These are phyloP conservation scores for Drosophila mayri DNA, from an alignment of 1,140 invertebrate genomes.

Conservation along the genomic window DNA sequence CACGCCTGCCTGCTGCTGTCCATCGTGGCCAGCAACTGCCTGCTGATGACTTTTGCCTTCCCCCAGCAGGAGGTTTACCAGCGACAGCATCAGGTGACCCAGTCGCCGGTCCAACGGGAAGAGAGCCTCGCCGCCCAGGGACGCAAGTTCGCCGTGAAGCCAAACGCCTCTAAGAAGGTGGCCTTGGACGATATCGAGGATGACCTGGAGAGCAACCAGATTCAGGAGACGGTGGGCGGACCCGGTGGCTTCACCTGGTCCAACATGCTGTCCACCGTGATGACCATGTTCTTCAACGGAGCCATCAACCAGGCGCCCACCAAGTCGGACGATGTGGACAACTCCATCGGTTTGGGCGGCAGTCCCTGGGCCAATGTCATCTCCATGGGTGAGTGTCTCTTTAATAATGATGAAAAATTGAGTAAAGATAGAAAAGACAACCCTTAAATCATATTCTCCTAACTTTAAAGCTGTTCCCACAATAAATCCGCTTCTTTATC, in stretches of 20 bases:
- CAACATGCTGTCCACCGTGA: slow-evolving; percentile 90
- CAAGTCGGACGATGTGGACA: slow-evolving; percentile 92
- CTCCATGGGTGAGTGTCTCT: slow-evolving; percentile 87
- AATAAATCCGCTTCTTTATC: not conserved
- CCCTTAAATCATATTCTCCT: no score
- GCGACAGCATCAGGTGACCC: slow-evolving; percentile 58
- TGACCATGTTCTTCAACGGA: slow-evolving; percentile 93
- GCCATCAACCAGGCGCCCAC: slow-evolving; percentile 88
- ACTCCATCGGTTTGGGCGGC: slow-evolving; percentile 87
- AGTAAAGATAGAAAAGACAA: no score
- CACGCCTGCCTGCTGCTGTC: slow-evolving; percentile 85
- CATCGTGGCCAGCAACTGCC: slow-evolving; percentile 85
- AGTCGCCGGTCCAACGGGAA: slow-evolving; percentile 69
- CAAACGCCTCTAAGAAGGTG: slow-evolving; percentile 94
- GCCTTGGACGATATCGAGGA: slow-evolving; percentile 91
- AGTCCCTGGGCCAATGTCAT: slow-evolving; percentile 94
- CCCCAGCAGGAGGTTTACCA: slow-evolving; percentile 83
- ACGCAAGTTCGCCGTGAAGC: slow-evolving; percentile 93
- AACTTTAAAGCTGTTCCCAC: no score
- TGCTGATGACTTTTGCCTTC: slow-evolving; percentile 85
- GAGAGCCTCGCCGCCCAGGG: slow-evolving; percentile 77
- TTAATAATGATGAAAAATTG: no score
- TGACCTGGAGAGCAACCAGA: slow-evolving; percentile 92
- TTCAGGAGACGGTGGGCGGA: slow-evolving; percentile 87
- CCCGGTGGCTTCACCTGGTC: slow-evolving; percentile 93